These are phyloP conservation scores for Drosophila willistoni DNA, from an alignment of 1,140 invertebrate species.

Conservation along the genomic window DNA sequence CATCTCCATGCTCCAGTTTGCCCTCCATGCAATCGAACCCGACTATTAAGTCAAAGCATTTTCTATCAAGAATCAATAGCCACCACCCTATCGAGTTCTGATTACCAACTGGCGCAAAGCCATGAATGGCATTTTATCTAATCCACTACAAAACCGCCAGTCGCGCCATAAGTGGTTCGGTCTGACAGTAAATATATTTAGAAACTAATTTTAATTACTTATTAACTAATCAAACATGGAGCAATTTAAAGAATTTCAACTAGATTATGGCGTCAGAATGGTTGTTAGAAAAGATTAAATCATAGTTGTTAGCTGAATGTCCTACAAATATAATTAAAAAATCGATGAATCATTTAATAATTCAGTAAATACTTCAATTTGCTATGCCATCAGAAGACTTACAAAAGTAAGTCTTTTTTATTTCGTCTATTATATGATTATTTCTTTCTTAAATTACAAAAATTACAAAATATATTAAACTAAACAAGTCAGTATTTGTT, in stretches of 20 bases:
- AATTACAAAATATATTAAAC: too few species aligned
- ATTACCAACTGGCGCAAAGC: conserved; percentile 54
- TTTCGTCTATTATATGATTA: too few species aligned
- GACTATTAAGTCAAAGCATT: conserved; percentile 54
- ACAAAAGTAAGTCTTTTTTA: too few species aligned
- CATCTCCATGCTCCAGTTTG: conserved; percentile 25
- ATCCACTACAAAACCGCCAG: conserved; percentile 31
- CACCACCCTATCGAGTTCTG: conserved; percentile 43
- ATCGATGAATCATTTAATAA: too few species aligned
- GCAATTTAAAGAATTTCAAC: conserved; percentile 64
- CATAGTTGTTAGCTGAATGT: background rate
- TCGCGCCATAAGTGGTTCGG: conserved; percentile 7
- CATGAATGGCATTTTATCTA: conserved; percentile 76
- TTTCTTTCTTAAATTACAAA: too few species aligned
- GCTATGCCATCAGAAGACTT: too few species aligned
- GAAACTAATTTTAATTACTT: conserved; percentile 63
- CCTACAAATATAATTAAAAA: background rate
- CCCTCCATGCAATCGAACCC: conserved; percentile 53
- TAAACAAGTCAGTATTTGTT: too few species aligned
- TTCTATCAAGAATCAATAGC: conserved; percentile 41
- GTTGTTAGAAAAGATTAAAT: background rate
- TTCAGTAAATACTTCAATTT: too few species aligned
- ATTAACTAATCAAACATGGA: conserved; percentile 53
- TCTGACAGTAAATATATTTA: conserved; percentile 42
- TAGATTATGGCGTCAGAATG: conserved; percentile 2